Evolutionary conservation across 2,113 vertebrate genomes (phyloP), one percentile per base, ranked within the genome.

Genomic region (Butastur rufipennis): DNA sequence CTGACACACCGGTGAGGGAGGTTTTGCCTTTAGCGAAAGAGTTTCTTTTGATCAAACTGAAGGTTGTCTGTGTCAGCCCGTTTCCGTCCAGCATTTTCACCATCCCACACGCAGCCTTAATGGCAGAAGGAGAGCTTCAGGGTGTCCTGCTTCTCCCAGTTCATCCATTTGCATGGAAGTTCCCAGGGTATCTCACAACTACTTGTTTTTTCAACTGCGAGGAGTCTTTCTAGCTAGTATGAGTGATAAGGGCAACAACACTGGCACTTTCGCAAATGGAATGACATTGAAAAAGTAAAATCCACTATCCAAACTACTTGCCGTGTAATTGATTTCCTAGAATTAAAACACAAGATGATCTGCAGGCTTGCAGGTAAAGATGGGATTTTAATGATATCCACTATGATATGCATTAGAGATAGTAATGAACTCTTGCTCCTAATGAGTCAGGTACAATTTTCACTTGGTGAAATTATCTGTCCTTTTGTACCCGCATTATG

Each of bases 211-310:
- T 58, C 3, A 2, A 5, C 38, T 52, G 7, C 40, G 12, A 81
- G 32, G 16, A 26, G 4, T 5, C 40, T 61, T 90, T 86, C 48
- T 56, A 34, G 36, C 2, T 73, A 25, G 31, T 17, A 59, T 0
- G 1, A 65, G 19, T 27, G 62, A 43, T 8, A 47, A 67, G 0
- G 3, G 40, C 12, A n/a, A 8, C 11, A 53, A 9, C 0, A 2
- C 16, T 25, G 36, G 5, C 43, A 53, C 13, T 65, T 79, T 72
- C 32, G 40, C 9, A 52, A 63, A 16, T 5, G 9, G 13, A 61
- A 56, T 56, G 11, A 47, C 56, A 26, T 27, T 59, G 29, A 66
- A 70, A 89, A 91, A 42, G 16, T 47, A 47, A 77, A 74, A 88
- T 34, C 20, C 14, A n/a, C 43, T 78, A 11, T n/a, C 17, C 23